Percentiles rank a stretch among this genome's conserved stretches.
These are phyloP conservation scores for Muscicapa striata DNA, from an alignment of 2,797 vertebrate species.

Conservation along the genomic window DNA sequence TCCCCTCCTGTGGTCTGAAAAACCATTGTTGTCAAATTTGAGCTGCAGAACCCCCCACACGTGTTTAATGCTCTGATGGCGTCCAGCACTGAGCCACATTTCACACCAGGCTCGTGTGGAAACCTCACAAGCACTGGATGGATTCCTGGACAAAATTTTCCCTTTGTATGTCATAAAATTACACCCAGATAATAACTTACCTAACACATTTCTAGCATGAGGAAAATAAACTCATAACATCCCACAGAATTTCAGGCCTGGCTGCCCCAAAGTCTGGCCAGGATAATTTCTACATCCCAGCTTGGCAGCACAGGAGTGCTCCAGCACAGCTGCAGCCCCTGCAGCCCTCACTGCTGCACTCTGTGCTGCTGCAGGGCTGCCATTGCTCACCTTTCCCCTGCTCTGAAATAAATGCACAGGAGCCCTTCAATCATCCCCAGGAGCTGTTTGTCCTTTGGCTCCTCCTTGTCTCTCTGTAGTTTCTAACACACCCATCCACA, in stretches of 20 bases:
- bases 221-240: neutral
- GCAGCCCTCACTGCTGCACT: fast-evolving
- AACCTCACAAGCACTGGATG: neutral
- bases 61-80: neutral
- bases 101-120: neutral
- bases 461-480: neutral
- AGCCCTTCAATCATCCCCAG: neutral
- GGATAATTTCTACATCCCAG: neutral
- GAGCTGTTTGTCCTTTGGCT: neutral
- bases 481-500: neutral
- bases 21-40: neutral
- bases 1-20: neutral
- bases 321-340: neutral
- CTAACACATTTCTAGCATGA: neutral
- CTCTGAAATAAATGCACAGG: neutral
- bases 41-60: fast-evolving
- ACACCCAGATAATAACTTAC: neutral
- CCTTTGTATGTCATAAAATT: fast-evolving
- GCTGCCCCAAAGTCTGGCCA: fast-evolving
- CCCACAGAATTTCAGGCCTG: neutral
- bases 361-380: fast-evolving
- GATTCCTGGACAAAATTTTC: neutral
- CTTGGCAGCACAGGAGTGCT: fast-evolving
- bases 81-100: neutral
- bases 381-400: fast-evolving